phyloP scores from a whole-genome alignment of 2,888 invertebrate genomes.

The Pocota personata region DNA sequence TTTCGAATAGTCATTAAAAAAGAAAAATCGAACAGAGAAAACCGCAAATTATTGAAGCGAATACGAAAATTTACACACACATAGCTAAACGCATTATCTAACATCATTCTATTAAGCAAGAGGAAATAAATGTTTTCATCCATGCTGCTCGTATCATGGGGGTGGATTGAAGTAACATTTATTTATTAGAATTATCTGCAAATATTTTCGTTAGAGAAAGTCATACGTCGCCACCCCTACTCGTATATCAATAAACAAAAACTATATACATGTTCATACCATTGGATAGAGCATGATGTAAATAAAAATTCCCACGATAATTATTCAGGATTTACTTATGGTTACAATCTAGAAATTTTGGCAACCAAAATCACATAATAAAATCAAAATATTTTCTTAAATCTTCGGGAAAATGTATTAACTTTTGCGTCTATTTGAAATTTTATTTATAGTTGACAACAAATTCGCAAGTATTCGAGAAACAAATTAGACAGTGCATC shows the following conservation, averaged over 20 bases:
- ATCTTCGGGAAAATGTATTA: not conserved
- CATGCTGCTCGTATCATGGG: not conserved
- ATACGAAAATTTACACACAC: not conserved
- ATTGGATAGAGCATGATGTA: not conserved
- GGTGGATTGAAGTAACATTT: not conserved
- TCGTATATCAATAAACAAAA: not conserved
- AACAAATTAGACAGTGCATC: constrained; percentile 10
- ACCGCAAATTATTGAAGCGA: not conserved
- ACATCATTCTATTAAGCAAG: not conserved
- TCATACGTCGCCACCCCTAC: not conserved
- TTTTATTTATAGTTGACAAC: constrained; percentile 22
- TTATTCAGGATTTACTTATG: not conserved
- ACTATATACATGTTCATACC: not conserved
- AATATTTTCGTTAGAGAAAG: not conserved
- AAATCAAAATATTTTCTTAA: not conserved
- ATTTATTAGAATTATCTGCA: not conserved
- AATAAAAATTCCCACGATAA: constrained; percentile 32
- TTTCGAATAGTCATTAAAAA: not conserved
- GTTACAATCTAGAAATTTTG: not conserved
- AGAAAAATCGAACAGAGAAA: not conserved
- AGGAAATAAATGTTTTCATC: not conserved
- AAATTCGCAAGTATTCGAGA: not conserved
- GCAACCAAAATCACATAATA: not conserved
- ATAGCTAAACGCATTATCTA: not conserved
- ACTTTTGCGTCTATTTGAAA: not conserved